Evolutionary conservation across 2,113 vertebrate species (phyloP), one percentile per base, ranked within the genome.

Genomic region (Rhinolophus ferrumequinum): DNA sequence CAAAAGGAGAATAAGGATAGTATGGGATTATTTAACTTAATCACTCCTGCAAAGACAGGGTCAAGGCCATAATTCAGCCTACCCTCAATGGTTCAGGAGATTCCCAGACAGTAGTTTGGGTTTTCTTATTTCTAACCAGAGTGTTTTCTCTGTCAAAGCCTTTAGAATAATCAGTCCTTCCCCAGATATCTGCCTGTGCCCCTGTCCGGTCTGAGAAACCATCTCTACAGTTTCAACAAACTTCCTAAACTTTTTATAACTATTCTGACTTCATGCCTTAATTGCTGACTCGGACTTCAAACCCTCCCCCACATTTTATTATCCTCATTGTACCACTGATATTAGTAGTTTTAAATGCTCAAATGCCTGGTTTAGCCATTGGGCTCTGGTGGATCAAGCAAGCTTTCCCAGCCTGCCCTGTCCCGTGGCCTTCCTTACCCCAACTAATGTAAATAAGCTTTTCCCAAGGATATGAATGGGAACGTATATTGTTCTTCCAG

Each of bases 101-200:
- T 56, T 50, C 44, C 24, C 76, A 35, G 41, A 75, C 28, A 76
- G 41, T 75, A 62, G 52, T 80, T 13, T 54, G 62, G 14, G 15
- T 80, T 79, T 73, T 70, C 24, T 24, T 85, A 38, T 52, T 13
- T 85, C 16, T 87, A 77, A 56, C 5, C 2, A 75, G 5, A 88
- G 2, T 54, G n/a, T 41, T 35, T 81, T 90, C 47, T 81, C 11
- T 38, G 2, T 54, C 8, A 7, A 0, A 62, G 5, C 6, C 5
- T 41, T 35, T 73, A 8, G 24, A 67, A 81, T 30, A 81, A n/a
- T 41, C 18, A 26, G 8, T 18, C 66, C 38, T 88, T 35, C 24
- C 44, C 3, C 26, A 62, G 11, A 2, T 19, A 8, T 22, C n/a
- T 56, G 9, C 12, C 3, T 52, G 1, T 33, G 28, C 8, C 8